A percentile compares a stretch with the other conserved stretches of the same genome.
phyloP scores from a whole-genome alignment of 1,140 invertebrate genomes.

The Euschistus heros region DNA sequence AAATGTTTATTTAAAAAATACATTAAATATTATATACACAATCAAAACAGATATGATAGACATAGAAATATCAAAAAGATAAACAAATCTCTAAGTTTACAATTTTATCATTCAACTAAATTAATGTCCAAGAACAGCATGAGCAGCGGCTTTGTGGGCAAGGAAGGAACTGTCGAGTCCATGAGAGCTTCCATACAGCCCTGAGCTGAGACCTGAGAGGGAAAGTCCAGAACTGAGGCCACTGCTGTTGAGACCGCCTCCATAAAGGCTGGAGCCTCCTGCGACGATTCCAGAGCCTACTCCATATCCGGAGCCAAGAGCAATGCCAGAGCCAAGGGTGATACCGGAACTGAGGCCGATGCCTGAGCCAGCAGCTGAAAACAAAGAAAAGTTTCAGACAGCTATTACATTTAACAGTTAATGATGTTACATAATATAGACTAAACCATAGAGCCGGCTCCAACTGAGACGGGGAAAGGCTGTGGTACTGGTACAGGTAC shows the following conservation, averaged over 20 bases:
- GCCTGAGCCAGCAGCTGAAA: background rate
- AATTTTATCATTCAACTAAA: too few relatives aligned
- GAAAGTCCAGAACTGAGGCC: background rate
- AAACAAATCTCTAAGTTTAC: too few relatives aligned
- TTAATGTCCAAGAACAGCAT: background rate
- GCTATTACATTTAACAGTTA: background rate
- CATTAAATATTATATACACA: too few relatives aligned
- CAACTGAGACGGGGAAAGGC: background rate
- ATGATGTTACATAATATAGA: background rate
- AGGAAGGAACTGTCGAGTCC: background rate
- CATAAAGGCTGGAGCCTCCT: background rate
- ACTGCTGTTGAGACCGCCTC: background rate
- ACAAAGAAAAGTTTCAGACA: background rate
- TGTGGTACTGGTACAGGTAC: conserved; percentile 19
- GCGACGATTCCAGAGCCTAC: background rate
- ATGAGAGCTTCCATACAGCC: background rate
- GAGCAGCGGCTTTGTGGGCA: background rate
- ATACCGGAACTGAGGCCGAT: background rate
- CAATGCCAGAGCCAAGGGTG: background rate
- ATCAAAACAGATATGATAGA: too few relatives aligned
- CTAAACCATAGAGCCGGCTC: background rate
- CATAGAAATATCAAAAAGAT: too few relatives aligned
- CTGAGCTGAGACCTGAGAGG: background rate
- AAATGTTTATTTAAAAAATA: too few relatives aligned
- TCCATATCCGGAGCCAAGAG: background rate